Percentiles rank a stretch among this genome's conserved stretches.
phyloP scores from a whole-genome alignment of 2,113 vertebrate species.

The Microcebus lehilahytsara region DNA sequence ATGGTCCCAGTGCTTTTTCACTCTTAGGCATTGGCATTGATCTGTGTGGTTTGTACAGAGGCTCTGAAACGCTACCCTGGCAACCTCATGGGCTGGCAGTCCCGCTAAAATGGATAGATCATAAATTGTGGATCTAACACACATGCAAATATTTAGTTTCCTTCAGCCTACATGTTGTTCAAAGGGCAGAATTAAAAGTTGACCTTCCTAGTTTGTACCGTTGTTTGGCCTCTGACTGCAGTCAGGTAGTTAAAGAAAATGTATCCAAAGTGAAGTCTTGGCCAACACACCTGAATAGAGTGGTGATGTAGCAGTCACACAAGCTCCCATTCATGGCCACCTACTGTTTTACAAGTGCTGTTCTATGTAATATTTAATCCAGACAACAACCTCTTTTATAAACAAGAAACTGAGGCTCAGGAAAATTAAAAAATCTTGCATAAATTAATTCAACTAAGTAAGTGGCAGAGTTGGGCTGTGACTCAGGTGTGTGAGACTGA shows the following conservation, averaged over 20 bases:
- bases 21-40: not conserved
- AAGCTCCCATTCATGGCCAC: not conserved
- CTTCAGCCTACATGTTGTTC: not conserved
- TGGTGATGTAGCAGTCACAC: not conserved
- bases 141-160: not conserved
- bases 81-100: not conserved
- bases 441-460: not conserved
- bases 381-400: slow-evolving; percentile 25
- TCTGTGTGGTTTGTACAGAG: not conserved
- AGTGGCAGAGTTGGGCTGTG: not conserved
- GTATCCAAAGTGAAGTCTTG: not conserved
- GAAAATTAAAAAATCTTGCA: not conserved
- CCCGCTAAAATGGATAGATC: not conserved
- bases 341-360: not conserved
- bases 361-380: not conserved
- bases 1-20: not conserved
- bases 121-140: not conserved
- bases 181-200: slow-evolving; percentile 15
- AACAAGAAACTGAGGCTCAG: slow-evolving; percentile 27
- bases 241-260: not conserved
- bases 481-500: not conserved
- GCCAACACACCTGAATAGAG: not conserved
- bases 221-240: not conserved
- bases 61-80: not conserved
- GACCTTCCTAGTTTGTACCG: not conserved